Evolutionary conservation across 2,797 vertebrate genomes (phyloP).

Genomic region (Chelon labrosus): DNA sequence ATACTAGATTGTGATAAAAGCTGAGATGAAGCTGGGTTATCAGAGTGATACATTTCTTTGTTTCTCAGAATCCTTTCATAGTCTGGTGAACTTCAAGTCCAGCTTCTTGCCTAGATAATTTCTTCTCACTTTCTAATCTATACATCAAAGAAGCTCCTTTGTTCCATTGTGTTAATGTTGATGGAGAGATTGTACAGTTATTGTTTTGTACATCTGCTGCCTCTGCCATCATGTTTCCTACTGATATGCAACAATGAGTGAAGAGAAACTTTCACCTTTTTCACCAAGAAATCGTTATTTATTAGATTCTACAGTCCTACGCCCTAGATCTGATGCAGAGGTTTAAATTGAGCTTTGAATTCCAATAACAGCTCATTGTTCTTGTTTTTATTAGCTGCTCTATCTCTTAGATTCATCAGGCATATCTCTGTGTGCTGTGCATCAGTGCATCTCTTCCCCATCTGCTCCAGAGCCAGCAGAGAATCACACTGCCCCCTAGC

Average conservation of each 20-base stretch:
- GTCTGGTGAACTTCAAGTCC: conserved; percentile 31
- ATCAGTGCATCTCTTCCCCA: conserved; percentile 55
- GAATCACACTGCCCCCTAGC: conserved; percentile 85
- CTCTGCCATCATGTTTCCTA: conserved; percentile 41
- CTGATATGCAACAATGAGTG: conserved; percentile 56
- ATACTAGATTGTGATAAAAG: conserved; percentile 19
- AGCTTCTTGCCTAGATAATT: conserved; percentile 28
- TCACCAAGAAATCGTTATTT: conserved; percentile 44
- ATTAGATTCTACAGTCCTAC: conserved; percentile 51
- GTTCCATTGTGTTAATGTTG: conserved; percentile 42
- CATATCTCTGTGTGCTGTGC: conserved; percentile 51
- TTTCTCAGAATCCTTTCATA: conserved; percentile 43
- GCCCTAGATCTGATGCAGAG: conserved; percentile 50
- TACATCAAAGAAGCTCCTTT: conserved; percentile 41
- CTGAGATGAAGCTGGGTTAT: conserved; percentile 37
- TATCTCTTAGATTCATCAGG: conserved; percentile 72
- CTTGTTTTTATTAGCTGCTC: conserved; percentile 67
- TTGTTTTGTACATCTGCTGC: conserved; percentile 60
- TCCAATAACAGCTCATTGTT: conserved; percentile 74
- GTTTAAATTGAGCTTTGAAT: conserved; percentile 69
- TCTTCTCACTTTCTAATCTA: conserved; percentile 33
- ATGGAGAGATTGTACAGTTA: conserved; percentile 49
- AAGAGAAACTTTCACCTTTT: conserved; percentile 44
- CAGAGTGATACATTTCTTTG: conserved; percentile 44
- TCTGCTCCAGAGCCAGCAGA: conserved; percentile 53